Evolutionary conservation across 1,140 invertebrate species (phyloP).

Genomic region (Laodelphax striatellus): DNA sequence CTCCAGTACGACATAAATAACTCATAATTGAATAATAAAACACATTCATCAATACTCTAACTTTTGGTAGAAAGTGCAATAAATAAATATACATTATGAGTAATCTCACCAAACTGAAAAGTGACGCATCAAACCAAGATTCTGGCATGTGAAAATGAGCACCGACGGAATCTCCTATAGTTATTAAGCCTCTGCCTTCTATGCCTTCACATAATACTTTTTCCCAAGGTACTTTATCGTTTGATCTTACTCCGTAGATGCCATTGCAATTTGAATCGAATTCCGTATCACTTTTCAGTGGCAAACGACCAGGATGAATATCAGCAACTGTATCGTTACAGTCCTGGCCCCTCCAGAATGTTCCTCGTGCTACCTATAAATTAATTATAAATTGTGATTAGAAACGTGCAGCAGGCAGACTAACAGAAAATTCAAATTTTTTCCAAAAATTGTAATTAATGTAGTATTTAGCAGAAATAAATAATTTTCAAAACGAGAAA

Average conservation of each 20-base stretch:
- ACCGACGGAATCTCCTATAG: conserved; percentile 39
- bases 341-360: conserved; percentile 38
- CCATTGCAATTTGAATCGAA: conserved; percentile 40
- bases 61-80: too few species aligned
- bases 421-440: too few species aligned
- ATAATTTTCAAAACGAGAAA: too few species aligned
- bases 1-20: too few species aligned
- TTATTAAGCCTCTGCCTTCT: conserved; percentile 31
- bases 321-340: conserved; percentile 31
- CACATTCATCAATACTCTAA: too few species aligned
- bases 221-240: conserved; percentile 30
- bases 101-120: conserved; percentile 27
- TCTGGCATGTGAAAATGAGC: conserved; percentile 41
- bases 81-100: too few species aligned
- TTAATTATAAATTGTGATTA: too few species aligned
- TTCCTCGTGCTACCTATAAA: conserved; percentile 26
- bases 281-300: conserved; percentile 26
- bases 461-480: too few species aligned
- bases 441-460: too few species aligned
- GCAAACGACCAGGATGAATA: conserved; percentile 34
- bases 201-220: conserved; percentile 31
- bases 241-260: conserved; percentile 31
- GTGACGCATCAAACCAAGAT: conserved; percentile 34
- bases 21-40: too few species aligned
- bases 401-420: too few species aligned